Evolutionary conservation across 2,888 invertebrate species (phyloP).

Genomic region (Ephialtes manifestator): DNA sequence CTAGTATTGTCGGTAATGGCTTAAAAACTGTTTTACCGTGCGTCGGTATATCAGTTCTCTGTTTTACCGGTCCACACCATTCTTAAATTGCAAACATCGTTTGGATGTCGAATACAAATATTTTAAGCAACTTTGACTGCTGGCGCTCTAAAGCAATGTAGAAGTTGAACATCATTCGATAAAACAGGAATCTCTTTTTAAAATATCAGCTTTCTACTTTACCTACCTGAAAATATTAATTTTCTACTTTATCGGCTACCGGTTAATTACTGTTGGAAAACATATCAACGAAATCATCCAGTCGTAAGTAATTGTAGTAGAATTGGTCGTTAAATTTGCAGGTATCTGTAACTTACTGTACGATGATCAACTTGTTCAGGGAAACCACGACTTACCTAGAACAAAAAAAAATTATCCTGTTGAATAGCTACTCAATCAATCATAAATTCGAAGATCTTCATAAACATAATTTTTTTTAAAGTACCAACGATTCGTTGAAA

Average conservation of each 20-base stretch:
- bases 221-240: not conserved
- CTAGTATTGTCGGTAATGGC: not conserved
- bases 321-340: not conserved
- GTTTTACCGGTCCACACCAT: not conserved
- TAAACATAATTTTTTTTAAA: not conserved
- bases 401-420: conserved; percentile 40
- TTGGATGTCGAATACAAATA: not conserved
- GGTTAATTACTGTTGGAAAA: conserved; percentile 9
- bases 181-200: not conserved
- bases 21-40: not conserved
- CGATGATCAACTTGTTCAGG: conserved; percentile 22
- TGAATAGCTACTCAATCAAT: conserved; percentile 10
- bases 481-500: not conserved
- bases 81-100: not conserved
- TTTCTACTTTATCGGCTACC: not conserved
- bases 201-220: too few species aligned
- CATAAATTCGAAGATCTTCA: not conserved
- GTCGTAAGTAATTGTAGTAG: not conserved
- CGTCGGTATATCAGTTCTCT: not conserved
- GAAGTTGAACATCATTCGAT: not conserved
- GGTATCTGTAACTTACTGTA: conserved; percentile 48
- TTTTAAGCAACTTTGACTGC: not conserved
- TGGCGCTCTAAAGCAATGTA: not conserved
- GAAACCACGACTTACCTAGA: conserved; percentile 59
- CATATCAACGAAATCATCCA: not conserved